Evolutionary conservation across 2,888 invertebrate species (phyloP).

Genomic region (Atherix ibis): DNA sequence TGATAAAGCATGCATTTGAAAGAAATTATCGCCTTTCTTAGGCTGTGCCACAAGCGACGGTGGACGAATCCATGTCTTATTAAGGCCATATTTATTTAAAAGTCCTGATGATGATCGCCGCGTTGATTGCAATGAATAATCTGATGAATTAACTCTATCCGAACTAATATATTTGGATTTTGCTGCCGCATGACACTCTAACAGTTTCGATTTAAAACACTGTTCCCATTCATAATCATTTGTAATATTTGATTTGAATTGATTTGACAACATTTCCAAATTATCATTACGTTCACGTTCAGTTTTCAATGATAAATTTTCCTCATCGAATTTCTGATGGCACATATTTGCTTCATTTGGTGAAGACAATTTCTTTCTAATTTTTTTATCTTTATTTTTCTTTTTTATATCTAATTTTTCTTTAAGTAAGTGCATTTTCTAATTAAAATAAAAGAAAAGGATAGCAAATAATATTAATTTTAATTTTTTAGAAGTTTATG

Average conservation of each 20-base stretch:
- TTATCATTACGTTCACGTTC: neutral
- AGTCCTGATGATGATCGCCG: constrained; percentile 7
- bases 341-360: no score
- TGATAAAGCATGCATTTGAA: constrained; percentile 8
- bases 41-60: constrained; percentile 6
- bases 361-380: no score
- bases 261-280: neutral
- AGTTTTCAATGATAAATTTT: no score
- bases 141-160: constrained; percentile 4
- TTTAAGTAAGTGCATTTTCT: constrained; percentile 15
- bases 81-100: constrained; percentile 11
- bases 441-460: constrained; percentile 5
- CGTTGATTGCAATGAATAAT: constrained; percentile 3
- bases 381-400: constrained; percentile 9
- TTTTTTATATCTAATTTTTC: constrained; percentile 12
- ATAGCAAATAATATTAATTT: no score
- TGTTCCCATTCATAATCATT: constrained; percentile 2
- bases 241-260: neutral
- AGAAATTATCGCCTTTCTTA: constrained; percentile 9
- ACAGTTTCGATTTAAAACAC: constrained; percentile 3
- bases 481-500: no score
- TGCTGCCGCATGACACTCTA: constrained; percentile 5
- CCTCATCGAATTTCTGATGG: no score
- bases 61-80: constrained; percentile 11
- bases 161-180: constrained; percentile 7